A percentile compares a stretch with the other conserved stretches of the same genome.
These are phyloP conservation scores for Zaprionus ornatus DNA, from an alignment of 1,140 invertebrate genomes.

Conservation along the genomic window DNA sequence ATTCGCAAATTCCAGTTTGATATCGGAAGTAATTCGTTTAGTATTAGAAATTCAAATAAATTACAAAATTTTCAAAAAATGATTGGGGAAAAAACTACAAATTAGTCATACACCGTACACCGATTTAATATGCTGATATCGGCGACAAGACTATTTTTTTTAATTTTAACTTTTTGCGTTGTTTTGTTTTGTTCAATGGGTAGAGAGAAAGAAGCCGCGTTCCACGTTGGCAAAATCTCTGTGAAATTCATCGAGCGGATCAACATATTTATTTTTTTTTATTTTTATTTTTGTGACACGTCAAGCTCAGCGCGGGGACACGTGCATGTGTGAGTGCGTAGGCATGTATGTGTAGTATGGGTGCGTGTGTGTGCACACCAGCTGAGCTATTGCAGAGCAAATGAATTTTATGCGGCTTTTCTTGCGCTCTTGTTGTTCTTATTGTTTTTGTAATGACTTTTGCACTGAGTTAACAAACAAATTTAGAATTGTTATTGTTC, in stretches of 20 bases:
- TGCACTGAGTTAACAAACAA: background rate
- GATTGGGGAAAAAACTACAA: background rate
- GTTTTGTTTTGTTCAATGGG: background rate
- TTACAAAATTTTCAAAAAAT: background rate
- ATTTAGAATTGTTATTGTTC: slow-evolving; percentile 1
- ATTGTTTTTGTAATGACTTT: background rate
- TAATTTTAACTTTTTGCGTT: background rate
- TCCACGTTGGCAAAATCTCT: slow-evolving; percentile 34
- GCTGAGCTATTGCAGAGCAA: slow-evolving; percentile 25
- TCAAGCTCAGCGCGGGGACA: slow-evolving; percentile 46
- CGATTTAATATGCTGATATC: no score
- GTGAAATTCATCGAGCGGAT: slow-evolving; percentile 41
- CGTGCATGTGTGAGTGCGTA: slow-evolving; percentile 1
- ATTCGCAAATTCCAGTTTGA: background rate
- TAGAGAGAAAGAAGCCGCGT: background rate
- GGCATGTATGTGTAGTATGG: background rate
- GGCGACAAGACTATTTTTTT: background rate
- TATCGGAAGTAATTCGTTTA: background rate
- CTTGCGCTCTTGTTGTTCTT: slow-evolving; percentile 8
- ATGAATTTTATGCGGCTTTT: slow-evolving; percentile 33
- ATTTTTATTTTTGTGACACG: slow-evolving; percentile 65
- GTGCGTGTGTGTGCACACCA: slow-evolving; percentile 17
- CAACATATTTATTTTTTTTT: slow-evolving; percentile 10
- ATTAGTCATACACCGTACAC: background rate
- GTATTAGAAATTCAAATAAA: background rate